phyloP scores from a whole-genome alignment of 2,797 vertebrate genomes.

The Linurgus olivaceus region DNA sequence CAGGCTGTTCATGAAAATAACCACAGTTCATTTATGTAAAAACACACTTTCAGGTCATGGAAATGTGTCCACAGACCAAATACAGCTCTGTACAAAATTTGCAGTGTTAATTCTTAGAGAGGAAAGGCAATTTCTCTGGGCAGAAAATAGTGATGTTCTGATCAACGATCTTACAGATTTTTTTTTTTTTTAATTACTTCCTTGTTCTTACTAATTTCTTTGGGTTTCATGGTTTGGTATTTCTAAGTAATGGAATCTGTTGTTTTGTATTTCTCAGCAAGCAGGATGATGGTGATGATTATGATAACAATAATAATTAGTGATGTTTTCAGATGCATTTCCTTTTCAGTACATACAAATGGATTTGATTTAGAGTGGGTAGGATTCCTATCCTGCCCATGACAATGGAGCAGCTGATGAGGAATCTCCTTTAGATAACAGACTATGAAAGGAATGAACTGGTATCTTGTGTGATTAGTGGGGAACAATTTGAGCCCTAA shows the following conservation, averaged over 20 bases:
- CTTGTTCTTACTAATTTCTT: background rate
- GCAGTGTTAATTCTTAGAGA: background rate
- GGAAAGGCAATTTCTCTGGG: background rate
- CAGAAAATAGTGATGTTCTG: background rate
- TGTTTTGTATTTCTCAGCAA: slow-evolving; percentile 33
- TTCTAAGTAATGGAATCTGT: background rate
- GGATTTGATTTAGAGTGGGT: background rate
- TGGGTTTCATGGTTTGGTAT: slow-evolving; percentile 3
- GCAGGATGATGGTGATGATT: background rate
- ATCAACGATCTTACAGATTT: background rate
- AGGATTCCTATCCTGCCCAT: background rate
- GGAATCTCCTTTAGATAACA: background rate
- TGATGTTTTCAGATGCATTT: slow-evolving; percentile 18
- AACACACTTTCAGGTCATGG: background rate
- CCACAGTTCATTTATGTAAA: background rate
- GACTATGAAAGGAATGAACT: background rate
- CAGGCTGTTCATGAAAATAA: background rate
- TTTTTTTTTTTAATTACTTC: background rate
- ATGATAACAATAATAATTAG: background rate
- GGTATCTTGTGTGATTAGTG: background rate
- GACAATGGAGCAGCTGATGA: background rate
- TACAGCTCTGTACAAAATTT: background rate
- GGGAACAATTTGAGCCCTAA: background rate
- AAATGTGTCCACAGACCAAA: background rate
- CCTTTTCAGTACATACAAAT: slow-evolving; percentile 34